Percentiles rank a stretch among this genome's conserved stretches.
Evolutionary conservation across 2,888 invertebrate genomes (phyloP).

Genomic region (Xestia xanthographa): DNA sequence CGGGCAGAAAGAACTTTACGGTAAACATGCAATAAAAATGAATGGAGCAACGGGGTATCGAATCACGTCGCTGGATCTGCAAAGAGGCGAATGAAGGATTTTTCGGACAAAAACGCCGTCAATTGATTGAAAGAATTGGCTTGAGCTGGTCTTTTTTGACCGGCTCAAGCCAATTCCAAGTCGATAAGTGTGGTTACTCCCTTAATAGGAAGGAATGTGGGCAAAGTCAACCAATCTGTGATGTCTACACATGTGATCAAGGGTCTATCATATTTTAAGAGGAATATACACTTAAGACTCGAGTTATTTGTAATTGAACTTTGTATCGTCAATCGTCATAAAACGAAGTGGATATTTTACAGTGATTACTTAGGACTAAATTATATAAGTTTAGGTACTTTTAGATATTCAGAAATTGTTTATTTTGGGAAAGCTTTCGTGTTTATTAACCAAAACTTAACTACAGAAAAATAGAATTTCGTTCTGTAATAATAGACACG

Average conservation of each 20-base stretch:
- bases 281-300: constrained; percentile 38
- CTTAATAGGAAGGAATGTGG: neutral
- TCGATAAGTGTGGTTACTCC: neutral
- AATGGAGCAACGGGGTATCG: neutral
- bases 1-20: neutral
- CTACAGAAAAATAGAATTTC: constrained; percentile 40
- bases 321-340: constrained; percentile 23
- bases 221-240: constrained; percentile 2
- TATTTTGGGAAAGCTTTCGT: constrained; percentile 27
- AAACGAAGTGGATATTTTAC: constrained; percentile 55
- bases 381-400: constrained; percentile 46
- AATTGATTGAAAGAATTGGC: too few species aligned
- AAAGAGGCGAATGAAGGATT: neutral
- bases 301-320: constrained; percentile 34
- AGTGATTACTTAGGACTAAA: constrained; percentile 54
- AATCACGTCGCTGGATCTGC: neutral
- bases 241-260: constrained; percentile 22
- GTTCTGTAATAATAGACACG: constrained; percentile 22
- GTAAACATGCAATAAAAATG: neutral
- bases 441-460: constrained; percentile 28
- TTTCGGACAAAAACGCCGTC: neutral
- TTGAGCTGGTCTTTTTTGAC: neutral
- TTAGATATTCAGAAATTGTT: constrained; percentile 17
- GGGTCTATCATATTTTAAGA: constrained; percentile 32
- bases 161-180: neutral